Evolutionary conservation across 2,797 vertebrate genomes (phyloP).

Genomic region (Myiothlypis coronata): DNA sequence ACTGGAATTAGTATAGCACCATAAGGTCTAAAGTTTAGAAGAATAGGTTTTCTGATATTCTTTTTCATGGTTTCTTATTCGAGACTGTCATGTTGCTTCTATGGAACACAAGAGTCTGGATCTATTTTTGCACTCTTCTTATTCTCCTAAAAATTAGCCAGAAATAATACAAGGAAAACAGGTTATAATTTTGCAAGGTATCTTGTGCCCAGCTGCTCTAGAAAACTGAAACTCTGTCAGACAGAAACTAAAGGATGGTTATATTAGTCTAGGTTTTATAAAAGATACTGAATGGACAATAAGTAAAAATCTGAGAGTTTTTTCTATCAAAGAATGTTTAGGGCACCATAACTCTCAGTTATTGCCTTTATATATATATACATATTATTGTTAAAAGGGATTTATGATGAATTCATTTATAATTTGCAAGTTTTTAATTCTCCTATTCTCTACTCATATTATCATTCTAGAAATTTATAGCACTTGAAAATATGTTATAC

Average conservation of each 20-base stretch:
- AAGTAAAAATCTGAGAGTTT: not conserved
- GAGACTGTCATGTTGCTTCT: not conserved
- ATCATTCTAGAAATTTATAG: not conserved
- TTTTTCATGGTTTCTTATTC: not conserved
- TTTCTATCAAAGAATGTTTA: not conserved
- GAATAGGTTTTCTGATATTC: not conserved
- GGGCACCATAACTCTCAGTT: not conserved
- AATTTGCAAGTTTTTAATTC: not conserved
- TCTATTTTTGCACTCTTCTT: not conserved
- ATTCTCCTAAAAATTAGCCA: not conserved
- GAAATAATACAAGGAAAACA: not conserved
- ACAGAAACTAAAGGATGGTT: not conserved
- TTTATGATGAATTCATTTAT: not conserved
- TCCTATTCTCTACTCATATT: not conserved
- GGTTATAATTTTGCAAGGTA: not conserved
- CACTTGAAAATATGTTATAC: not conserved
- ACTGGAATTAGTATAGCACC: not conserved
- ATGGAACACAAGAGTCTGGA: not conserved
- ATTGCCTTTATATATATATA: not conserved
- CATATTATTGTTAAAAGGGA: not conserved
- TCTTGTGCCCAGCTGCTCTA: not conserved
- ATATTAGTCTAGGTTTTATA: not conserved
- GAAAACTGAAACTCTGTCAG: not conserved
- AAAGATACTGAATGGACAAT: not conserved
- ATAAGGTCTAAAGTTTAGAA: not conserved